Evolutionary conservation across 2,888 invertebrate species (phyloP).

Genomic region (Lucinisca nassula): DNA sequence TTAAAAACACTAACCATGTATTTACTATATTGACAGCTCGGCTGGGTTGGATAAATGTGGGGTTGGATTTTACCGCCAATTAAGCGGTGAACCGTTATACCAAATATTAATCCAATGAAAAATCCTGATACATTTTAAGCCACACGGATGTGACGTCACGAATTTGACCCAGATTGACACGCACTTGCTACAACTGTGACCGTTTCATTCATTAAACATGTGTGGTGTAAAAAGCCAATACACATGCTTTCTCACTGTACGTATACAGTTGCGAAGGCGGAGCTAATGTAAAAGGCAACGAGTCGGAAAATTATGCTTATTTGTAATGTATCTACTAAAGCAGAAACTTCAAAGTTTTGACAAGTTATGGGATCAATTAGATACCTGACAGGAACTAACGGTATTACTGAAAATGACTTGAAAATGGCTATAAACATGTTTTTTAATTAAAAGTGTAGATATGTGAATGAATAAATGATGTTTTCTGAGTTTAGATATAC

Average conservation of each 20-base stretch:
- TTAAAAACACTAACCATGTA: too few relatives aligned
- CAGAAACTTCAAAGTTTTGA: neutral
- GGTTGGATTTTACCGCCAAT: too few relatives aligned
- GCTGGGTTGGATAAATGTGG: too few relatives aligned
- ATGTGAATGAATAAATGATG: too few relatives aligned
- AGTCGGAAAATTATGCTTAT: neutral
- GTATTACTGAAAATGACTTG: neutral
- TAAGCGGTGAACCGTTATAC: too few relatives aligned
- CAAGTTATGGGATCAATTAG: neutral
- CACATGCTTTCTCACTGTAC: neutral
- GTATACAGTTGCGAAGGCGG: neutral
- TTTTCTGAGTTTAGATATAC: too few relatives aligned
- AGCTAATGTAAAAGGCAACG: neutral
- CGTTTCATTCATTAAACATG: slow-evolving; percentile 11
- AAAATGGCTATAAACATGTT: too few relatives aligned
- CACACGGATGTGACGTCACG: neutral
- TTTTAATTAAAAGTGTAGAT: too few relatives aligned
- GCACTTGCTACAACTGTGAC: slow-evolving; percentile 8
- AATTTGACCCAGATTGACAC: slow-evolving; percentile 10
- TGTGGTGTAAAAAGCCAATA: neutral
- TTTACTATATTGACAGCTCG: too few relatives aligned
- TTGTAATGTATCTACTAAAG: neutral
- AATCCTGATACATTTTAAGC: neutral
- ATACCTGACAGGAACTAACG: neutral
- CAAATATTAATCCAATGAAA: neutral